Base-by-base conservation (phyloP, 2,113 vertebrate genomes). In the Clarias macrocephalus region DNA sequence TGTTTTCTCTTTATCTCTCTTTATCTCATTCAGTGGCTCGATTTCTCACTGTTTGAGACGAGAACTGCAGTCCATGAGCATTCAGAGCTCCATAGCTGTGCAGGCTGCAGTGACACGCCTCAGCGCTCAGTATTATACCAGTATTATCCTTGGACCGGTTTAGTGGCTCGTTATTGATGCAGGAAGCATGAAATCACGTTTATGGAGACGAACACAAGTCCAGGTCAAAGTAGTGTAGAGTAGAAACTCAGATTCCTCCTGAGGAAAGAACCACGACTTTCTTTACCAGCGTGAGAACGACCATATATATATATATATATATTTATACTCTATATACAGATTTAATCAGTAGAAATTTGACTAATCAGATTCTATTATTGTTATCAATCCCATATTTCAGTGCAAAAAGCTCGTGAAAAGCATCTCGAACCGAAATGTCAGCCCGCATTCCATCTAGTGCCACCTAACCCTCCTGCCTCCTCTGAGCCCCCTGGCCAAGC, bases 401-500 rank as follows among this genome's bases (percentile, higher is more conserved):
- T n/a, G 42, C n/a, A 5, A n/a, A 25, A 70, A 62, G 54, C 54
- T 30, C 16, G 15, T 54, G 81, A 30, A 70, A 30, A 83, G 3
- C 48, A 28, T 33, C 30, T 30, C 19, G 9, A 87, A 82, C 65
- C n/a, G 19, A 80, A 86, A 76, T 65, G 80, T 62, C 63, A 86
- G 68, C 25, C 60, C 37, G 42, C 12, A n/a, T 70, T 83, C 77
- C 25, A 70, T 65, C 76, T 65, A n/a, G 11, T 82, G 80, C 57
- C 76, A 57, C 62, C 85, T 18, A 25, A 75, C 79, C 86, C 68
- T 80, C 52, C 30, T 2, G 81, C 57, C 42, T 86, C 87, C 79
- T 88, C 88, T 59, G 68, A 81, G n/a, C 76, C n/a, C 30, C 75
- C 52, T 37, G 15, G 52, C 59, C 48, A 57, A 75, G 68, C 60